Evolutionary conservation across 1,140 invertebrate genomes (phyloP).

Genomic region (Ips nitidus): DNA sequence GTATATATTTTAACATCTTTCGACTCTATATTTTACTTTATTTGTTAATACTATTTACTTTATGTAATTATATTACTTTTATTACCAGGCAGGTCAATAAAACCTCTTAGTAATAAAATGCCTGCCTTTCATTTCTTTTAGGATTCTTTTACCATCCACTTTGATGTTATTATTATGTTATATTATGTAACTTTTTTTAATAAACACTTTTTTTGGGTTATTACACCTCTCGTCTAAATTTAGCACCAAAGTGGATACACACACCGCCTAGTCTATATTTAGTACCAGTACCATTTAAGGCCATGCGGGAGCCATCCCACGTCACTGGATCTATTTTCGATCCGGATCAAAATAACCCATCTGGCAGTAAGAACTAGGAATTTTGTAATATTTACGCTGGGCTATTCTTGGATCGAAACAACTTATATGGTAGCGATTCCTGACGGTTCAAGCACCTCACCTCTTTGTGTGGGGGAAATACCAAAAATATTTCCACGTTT

Average conservation of each 20-base stretch:
- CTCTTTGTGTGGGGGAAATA: too few species aligned
- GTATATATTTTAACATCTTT: constrained; percentile 42
- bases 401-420: constrained; percentile 24
- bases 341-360: constrained; percentile 36
- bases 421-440: constrained; percentile 27
- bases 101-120: constrained; percentile 41
- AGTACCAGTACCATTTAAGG: constrained; percentile 27
- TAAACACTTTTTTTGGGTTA: constrained; percentile 37
- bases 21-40: constrained; percentile 42
- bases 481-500: too few species aligned
- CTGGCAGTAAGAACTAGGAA: constrained; percentile 29
- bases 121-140: constrained; percentile 42
- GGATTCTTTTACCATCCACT: constrained; percentile 24
- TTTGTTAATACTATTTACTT: constrained; percentile 44
- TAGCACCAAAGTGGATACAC: constrained; percentile 11
- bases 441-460: not conserved
- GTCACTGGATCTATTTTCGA: constrained; percentile 38
- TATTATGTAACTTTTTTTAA: constrained; percentile 38
- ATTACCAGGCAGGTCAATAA: constrained; percentile 46
- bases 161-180: constrained; percentile 39
- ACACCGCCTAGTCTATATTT: constrained; percentile 30
- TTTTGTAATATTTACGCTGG: constrained; percentile 39
- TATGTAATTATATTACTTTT: constrained; percentile 39
- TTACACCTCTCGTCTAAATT: not conserved
- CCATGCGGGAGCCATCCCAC: constrained; percentile 36